Percentiles rank a stretch among this genome's conserved stretches.
Evolutionary conservation across 2,113 vertebrate genomes (phyloP).

Genomic region (Pomatostomus ruficeps): DNA sequence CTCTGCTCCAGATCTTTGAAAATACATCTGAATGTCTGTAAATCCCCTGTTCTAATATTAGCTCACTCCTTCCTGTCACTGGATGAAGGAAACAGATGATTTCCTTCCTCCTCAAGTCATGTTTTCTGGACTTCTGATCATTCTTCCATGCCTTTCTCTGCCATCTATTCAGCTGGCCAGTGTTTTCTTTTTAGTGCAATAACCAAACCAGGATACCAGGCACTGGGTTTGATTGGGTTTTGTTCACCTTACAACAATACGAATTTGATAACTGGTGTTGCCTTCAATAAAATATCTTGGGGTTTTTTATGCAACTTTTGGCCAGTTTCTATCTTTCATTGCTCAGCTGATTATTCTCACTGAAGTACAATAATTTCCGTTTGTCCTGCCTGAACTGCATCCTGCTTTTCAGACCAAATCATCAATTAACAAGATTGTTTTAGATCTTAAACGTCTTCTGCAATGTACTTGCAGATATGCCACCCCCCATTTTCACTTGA

Average conservation of each 20-base stretch:
- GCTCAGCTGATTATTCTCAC: slow-evolving; percentile 3
- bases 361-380: neutral
- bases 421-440: neutral
- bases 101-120: neutral
- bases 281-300: neutral
- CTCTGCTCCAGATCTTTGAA: neutral
- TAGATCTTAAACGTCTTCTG: neutral
- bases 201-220: neutral
- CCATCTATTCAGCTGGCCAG: neutral
- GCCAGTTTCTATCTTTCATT: neutral
- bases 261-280: neutral
- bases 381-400: neutral
- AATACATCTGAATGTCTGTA: neutral
- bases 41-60: neutral
- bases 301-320: neutral
- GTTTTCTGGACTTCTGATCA: neutral
- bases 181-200: neutral
- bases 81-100: neutral
- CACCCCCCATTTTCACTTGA: neutral
- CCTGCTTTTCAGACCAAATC: slow-evolving; percentile 17
- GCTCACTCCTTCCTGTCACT: neutral
- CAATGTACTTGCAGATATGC: neutral
- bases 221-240: neutral
- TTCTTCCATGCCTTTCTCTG: neutral
- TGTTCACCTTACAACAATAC: neutral